Evolutionary conservation across 2,113 vertebrate species (phyloP).

Genomic region (Rhipidura dahli): DNA sequence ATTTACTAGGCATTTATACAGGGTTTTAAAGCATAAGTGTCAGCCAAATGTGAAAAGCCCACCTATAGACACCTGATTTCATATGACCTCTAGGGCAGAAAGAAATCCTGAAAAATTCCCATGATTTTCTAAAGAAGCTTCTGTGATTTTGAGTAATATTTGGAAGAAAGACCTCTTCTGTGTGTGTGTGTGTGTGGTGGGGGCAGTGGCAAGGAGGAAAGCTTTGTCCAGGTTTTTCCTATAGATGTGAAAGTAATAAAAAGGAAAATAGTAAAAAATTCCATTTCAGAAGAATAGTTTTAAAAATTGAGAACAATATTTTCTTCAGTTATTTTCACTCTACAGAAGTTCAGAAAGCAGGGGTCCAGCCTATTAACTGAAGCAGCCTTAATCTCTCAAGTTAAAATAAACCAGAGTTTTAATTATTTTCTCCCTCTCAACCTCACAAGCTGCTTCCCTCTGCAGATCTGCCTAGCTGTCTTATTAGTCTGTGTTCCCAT

Average conservation of each 20-base stretch:
- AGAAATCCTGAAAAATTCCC: not conserved
- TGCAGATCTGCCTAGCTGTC: not conserved
- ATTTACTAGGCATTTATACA: not conserved
- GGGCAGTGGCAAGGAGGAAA: not conserved
- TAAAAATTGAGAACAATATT: not conserved
- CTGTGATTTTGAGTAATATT: not conserved
- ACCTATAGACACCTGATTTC: not conserved
- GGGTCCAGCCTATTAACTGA: not conserved
- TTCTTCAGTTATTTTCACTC: not conserved
- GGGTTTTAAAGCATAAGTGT: not conserved
- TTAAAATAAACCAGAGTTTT: not conserved
- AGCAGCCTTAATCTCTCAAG: not conserved
- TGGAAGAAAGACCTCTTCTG: not conserved
- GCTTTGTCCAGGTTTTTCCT: not conserved
- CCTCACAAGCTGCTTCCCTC: not conserved
- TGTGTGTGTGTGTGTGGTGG: not conserved
- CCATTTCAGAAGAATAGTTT: not conserved
- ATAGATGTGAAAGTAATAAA: not conserved
- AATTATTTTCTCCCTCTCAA: not conserved
- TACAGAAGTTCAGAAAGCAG: not conserved
- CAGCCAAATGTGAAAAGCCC: not conserved
- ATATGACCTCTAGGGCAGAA: not conserved
- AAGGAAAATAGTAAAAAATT: not conserved
- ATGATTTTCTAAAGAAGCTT: not conserved
- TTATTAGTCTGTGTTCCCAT: not conserved